These are phyloP conservation scores for Macropis europaea DNA, from an alignment of 2,888 invertebrate genomes.

Conservation along the genomic window DNA sequence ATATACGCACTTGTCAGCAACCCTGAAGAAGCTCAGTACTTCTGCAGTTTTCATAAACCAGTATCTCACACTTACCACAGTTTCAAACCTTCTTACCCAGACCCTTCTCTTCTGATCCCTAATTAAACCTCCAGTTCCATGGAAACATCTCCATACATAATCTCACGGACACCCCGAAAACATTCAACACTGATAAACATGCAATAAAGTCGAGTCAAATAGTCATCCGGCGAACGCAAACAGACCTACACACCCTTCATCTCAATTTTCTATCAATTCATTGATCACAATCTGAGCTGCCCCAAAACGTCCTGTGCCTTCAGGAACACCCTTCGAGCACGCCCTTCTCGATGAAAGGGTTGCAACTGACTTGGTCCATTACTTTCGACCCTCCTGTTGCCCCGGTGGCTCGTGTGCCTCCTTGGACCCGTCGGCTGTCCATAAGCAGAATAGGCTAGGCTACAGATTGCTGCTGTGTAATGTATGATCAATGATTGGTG, in stretches of 20 bases:
- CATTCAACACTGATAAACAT: too few relatives aligned
- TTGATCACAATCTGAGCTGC: conserved; percentile 27
- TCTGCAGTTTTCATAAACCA: too few relatives aligned
- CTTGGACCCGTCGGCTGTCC: not conserved
- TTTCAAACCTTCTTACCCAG: too few relatives aligned
- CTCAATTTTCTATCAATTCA: not conserved
- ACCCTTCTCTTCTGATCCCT: too few relatives aligned
- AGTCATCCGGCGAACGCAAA: too few relatives aligned
- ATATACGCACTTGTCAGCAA: too few relatives aligned
- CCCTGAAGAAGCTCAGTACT: too few relatives aligned
- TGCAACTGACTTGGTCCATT: conserved; percentile 29
- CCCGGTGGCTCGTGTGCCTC: not conserved
- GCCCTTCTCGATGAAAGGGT: conserved; percentile 7
- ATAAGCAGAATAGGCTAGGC: not conserved
- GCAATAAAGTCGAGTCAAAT: too few relatives aligned
- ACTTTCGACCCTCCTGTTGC: conserved; percentile 2
- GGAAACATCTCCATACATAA: too few relatives aligned
- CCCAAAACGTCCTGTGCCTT: conserved; percentile 37
- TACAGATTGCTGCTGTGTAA: not conserved
- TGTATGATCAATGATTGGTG: conserved; percentile 17
- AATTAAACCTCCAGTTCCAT: too few relatives aligned
- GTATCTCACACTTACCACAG: too few relatives aligned
- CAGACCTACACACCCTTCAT: not conserved
- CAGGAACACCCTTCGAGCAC: conserved; percentile 1
- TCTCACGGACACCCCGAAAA: too few relatives aligned